Evolutionary conservation across 2,113 vertebrate genomes (phyloP).

Genomic region (Chroicocephalus ridibundus): DNA sequence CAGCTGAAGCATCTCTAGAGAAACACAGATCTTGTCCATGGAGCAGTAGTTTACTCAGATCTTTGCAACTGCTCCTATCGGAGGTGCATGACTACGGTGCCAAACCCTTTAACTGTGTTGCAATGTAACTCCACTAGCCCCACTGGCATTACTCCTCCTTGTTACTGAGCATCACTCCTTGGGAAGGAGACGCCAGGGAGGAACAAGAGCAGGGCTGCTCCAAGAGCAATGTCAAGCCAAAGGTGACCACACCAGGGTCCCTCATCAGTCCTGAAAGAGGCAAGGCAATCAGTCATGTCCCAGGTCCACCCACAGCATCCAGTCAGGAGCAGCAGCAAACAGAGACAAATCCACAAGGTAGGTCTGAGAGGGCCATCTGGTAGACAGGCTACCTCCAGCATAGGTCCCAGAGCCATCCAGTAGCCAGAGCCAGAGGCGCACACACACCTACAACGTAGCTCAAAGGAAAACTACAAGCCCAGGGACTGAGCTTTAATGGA

Average conservation of each 20-base stretch:
- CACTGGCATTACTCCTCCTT: background rate
- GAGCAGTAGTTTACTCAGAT: background rate
- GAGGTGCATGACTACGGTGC: background rate
- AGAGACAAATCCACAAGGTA: background rate
- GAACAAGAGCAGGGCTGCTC: background rate
- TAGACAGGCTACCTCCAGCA: background rate
- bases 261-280: background rate
- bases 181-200: background rate
- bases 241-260: background rate
- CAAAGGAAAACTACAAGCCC: accelerated
- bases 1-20: background rate
- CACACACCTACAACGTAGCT: accelerated
- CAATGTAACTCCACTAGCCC: background rate
- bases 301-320: background rate
- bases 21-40: background rate
- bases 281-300: background rate
- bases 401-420: too few relatives aligned
- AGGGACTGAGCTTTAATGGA: background rate
- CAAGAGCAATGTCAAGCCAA: background rate
- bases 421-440: background rate
- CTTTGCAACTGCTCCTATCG: background rate
- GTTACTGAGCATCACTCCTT: background rate
- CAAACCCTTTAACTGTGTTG: background rate
- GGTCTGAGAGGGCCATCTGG: background rate
- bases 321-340: background rate